Evolutionary conservation across 1,140 invertebrate species (phyloP).

Genomic region (Cydia amplana): DNA sequence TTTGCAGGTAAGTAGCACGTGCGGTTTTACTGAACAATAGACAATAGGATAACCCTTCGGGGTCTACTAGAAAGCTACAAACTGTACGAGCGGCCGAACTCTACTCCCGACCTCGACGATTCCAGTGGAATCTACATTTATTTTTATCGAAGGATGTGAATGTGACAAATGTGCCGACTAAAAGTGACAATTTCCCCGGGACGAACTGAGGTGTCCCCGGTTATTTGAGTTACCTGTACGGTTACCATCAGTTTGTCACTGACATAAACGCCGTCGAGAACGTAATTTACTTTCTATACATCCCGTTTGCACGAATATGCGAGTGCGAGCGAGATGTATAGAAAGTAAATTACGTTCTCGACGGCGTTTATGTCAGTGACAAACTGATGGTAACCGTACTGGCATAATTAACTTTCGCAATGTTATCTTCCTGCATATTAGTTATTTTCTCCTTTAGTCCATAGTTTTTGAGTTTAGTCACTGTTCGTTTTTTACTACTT

Average conservation of each 20-base stretch:
- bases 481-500: not conserved
- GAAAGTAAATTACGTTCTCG: too few species aligned
- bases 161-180: not conserved
- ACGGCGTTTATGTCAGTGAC: too few species aligned
- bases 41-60: too few species aligned
- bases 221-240: not conserved
- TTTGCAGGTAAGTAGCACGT: too few species aligned
- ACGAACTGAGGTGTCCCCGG: not conserved
- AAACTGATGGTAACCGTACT: too few species aligned
- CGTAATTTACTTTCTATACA: too few species aligned
- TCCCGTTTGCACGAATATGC: too few species aligned
- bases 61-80: too few species aligned
- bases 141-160: not conserved
- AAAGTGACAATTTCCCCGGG: not conserved
- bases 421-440: conserved; percentile 10
- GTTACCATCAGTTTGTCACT: too few species aligned
- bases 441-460: not conserved
- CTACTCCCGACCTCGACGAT: not conserved
- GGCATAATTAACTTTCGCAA: not conserved
- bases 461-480: not conserved
- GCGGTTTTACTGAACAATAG: too few species aligned
- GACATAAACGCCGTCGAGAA: too few species aligned
- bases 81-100: not conserved
- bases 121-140: not conserved
- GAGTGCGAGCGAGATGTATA: too few species aligned